Evolutionary conservation across 2,888 invertebrate species (phyloP).

Genomic region (Diarsia brunnea): DNA sequence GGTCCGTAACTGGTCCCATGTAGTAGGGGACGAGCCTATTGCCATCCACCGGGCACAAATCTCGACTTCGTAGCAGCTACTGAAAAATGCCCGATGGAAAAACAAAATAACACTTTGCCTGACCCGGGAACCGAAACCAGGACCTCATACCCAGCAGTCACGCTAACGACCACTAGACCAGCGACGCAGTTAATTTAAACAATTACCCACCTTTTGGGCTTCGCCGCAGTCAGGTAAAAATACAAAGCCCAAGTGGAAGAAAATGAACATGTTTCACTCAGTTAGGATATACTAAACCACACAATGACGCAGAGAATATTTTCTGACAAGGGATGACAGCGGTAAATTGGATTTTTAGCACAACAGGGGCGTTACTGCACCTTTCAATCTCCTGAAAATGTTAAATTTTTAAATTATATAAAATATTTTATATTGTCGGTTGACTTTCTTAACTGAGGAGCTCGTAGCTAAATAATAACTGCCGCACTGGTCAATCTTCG

Average conservation of each 20-base stretch:
- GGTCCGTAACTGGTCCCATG: not conserved
- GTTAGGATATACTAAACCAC: slow-evolving; percentile 45
- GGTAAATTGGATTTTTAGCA: slow-evolving; percentile 52
- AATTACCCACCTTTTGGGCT: too few relatives aligned
- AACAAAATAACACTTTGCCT: too few relatives aligned
- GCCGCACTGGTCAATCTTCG: too few relatives aligned
- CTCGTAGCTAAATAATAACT: too few relatives aligned
- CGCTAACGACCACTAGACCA: too few relatives aligned
- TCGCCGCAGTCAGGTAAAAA: too few relatives aligned
- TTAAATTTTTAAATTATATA: not conserved
- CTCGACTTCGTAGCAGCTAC: too few relatives aligned
- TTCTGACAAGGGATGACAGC: slow-evolving; percentile 62
- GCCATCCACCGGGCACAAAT: too few relatives aligned
- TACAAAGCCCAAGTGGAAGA: slow-evolving; percentile 6
- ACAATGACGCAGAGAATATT: slow-evolving; percentile 36
- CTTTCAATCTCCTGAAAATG: slow-evolving; percentile 22
- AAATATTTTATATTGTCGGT: not conserved
- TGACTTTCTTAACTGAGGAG: not conserved
- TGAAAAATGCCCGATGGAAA: too few relatives aligned
- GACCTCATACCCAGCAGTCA: too few relatives aligned
- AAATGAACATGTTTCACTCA: slow-evolving; percentile 44
- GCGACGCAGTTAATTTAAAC: not conserved
- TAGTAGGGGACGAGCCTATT: too few relatives aligned
- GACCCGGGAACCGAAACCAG: too few relatives aligned
- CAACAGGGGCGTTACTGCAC: slow-evolving; percentile 27